phyloP scores from a whole-genome alignment of 64 coral and sea anemone genomes.

The Dendrophyllia cribrosa region DNA sequence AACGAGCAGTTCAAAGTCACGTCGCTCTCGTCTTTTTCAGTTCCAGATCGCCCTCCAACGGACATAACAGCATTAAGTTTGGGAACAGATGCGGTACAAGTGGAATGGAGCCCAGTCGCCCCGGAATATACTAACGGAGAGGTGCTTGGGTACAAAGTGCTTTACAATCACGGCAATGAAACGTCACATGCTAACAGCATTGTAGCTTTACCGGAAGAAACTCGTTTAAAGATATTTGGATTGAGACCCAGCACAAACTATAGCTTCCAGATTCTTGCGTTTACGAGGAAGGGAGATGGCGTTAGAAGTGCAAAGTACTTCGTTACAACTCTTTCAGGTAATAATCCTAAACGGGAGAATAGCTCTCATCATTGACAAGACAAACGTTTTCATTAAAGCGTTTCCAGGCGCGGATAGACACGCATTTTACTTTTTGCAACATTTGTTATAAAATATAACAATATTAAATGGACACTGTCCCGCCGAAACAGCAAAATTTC shows the following conservation, averaged over 20 bases:
- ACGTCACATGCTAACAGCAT: not conserved
- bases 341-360: too few species aligned
- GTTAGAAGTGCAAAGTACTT: not conserved
- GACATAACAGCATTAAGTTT: not conserved
- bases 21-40: too few species aligned
- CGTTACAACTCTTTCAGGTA: not conserved
- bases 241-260: not conserved
- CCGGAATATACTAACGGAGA: not conserved
- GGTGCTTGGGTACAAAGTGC: not conserved
- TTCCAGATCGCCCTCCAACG: conserved; percentile 3
- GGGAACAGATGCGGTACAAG: not conserved
- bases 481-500: too few species aligned
- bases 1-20: too few species aligned
- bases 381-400: too few species aligned
- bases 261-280: conserved; percentile 1
- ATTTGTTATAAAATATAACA: too few species aligned
- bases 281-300: not conserved
- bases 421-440: too few species aligned
- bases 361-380: too few species aligned
- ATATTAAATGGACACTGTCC: too few species aligned
- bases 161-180: not conserved
- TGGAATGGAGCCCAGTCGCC: not conserved
- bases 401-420: too few species aligned
- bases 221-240: not conserved
- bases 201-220: not conserved